Evolutionary conservation across 2,113 vertebrate genomes (phyloP), one percentile per base, ranked within the genome.

Genomic region (Prinia subflava): DNA sequence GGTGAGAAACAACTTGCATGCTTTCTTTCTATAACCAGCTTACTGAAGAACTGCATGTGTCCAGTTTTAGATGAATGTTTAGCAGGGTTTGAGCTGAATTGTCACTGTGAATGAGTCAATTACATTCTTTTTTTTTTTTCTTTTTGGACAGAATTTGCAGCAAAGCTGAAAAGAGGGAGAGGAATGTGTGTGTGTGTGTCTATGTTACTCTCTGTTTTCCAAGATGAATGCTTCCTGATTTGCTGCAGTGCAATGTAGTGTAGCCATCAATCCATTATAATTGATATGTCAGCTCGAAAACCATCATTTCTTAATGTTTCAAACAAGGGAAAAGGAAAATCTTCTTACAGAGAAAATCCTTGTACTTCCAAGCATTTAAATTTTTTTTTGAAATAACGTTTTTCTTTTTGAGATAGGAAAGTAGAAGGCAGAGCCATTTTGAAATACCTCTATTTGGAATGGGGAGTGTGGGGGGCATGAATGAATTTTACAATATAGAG

Each of bases 1-100:
- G 99, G 99, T 99, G 94, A 98, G 99, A 95, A 97, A 49, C 39
- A 57, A 4, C 22, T 71, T 67, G 22, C 22, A 25, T 63, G 59
- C 70, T 88, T 95, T 84, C 28, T 91, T 88, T 35, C 31, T 41
- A 14, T 57, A 68, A n/a, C 5, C 37, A 60, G 11, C 33, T 46
- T 56, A n/a, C 15, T 77, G 39, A 70, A 69, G 33, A 88, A 19
- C 19, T 83, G 11, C 27, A 11, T 41, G 13, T 63, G 24, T 79
- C 52, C 42, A 35, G 30, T 74, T 94, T 53, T 47, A 44, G 15
- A 16, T 70, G 41, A 70, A 65, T 1, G 1, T 57, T 56, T 83
- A 87, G 13, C 22, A 76, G 65, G 2, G 7, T 79, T 84, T 81
- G n/a, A 84, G 22, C 30, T 70, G 15, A 71, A 44, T 67, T 77